A percentile compares a stretch with the other conserved stretches of the same genome.
phyloP scores from a whole-genome alignment of 1,140 invertebrate genomes.

The Magallana ariakensis region DNA sequence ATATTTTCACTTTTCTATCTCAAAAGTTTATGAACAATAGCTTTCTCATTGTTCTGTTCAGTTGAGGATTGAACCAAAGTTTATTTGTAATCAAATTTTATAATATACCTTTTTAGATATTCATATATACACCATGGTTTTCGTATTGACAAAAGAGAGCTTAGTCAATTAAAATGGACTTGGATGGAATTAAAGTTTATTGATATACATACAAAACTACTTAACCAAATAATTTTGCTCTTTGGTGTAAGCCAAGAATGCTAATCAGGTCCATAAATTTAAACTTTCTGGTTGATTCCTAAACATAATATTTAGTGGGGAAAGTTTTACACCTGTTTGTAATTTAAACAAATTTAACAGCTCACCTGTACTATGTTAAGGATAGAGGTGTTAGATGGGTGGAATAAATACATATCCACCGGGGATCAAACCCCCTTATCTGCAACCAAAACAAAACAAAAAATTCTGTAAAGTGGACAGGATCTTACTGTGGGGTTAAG shows the following conservation, averaged over 20 bases:
- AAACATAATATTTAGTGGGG: not conserved
- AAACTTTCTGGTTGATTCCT: slow-evolving; percentile 1
- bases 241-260: not conserved
- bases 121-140: not conserved
- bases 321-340: slow-evolving; percentile 31
- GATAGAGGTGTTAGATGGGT: not conserved
- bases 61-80: too few species aligned
- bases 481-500: too few species aligned
- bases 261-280: slow-evolving; percentile 4
- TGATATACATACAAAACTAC: not conserved
- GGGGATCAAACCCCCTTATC: not conserved
- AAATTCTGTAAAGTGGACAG: too few species aligned
- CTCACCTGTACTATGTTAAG: not conserved
- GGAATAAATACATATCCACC: not conserved
- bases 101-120: too few species aligned
- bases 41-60: too few species aligned
- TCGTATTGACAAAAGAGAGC: not conserved
- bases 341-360: slow-evolving; percentile 14
- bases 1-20: too few species aligned
- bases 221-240: not conserved
- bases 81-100: too few species aligned
- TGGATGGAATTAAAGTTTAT: not conserved
- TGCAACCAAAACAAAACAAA: slow-evolving; percentile 8
- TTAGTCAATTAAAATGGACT: not conserved
- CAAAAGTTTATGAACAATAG: too few species aligned